phyloP scores from a whole-genome alignment of 2,113 vertebrate genomes.

The Toxotes jaculatrix region DNA sequence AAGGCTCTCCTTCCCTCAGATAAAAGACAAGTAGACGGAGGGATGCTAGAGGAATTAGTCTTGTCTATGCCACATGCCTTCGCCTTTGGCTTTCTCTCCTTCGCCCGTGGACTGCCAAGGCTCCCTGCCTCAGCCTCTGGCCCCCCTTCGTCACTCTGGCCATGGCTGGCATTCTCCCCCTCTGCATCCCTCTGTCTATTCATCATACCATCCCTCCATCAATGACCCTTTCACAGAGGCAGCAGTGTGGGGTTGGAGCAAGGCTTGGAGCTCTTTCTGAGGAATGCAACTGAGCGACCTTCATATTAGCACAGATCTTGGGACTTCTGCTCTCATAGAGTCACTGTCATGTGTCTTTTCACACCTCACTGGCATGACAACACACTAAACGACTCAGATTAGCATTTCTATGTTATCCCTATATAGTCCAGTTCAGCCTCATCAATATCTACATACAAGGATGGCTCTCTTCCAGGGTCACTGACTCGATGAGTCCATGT shows the following conservation, averaged over 20 bases:
- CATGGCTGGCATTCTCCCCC: conserved; percentile 65
- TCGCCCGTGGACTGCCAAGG: conserved; percentile 46
- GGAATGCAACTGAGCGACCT: conserved; percentile 66
- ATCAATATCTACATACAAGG: background rate
- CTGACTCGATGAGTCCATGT: too few relatives aligned
- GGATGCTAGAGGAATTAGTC: conserved; percentile 31
- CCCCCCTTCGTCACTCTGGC: conserved; percentile 35
- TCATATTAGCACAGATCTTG: conserved; percentile 18
- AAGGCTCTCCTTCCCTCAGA: conserved; percentile 31
- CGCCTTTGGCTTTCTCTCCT: conserved; percentile 28
- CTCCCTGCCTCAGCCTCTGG: conserved; percentile 36
- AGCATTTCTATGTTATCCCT: background rate
- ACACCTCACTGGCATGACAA: conserved; percentile 15
- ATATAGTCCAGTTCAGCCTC: background rate
- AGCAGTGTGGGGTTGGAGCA: conserved; percentile 57
- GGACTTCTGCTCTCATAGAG: conserved; percentile 27
- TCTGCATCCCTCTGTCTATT: conserved; percentile 77
- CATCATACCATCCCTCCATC: conserved; percentile 75
- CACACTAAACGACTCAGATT: background rate
- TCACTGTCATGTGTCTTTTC: conserved; percentile 14
- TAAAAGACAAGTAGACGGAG: conserved; percentile 18
- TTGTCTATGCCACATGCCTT: conserved; percentile 56
- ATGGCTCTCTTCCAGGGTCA: background rate
- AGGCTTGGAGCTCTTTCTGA: conserved; percentile 41
- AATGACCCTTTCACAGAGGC: conserved; percentile 82